Conservation (phyloP, 2,888 invertebrate species). For the Phortica magna region DNA sequence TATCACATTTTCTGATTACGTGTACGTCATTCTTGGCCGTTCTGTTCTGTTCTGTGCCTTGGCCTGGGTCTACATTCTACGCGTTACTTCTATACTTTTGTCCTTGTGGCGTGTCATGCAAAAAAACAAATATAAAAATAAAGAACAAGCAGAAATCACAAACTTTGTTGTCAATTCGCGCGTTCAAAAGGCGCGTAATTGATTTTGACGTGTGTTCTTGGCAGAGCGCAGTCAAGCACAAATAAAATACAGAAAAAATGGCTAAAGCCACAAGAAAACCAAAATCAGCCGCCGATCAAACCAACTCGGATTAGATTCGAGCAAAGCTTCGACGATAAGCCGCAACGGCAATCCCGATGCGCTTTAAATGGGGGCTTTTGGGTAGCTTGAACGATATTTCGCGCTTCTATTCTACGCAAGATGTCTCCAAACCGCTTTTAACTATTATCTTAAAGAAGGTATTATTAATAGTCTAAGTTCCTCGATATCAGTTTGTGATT, state of each 20-base stretch:
- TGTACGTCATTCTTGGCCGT: constrained; percentile 20
- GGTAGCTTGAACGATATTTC: too few species aligned
- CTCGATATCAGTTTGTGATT: too few species aligned
- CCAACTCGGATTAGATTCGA: constrained; percentile 27
- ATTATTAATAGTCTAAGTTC: too few species aligned
- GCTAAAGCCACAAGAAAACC: neutral
- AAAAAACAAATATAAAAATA: neutral
- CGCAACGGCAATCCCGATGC: constrained; percentile 28
- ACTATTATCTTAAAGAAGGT: too few species aligned
- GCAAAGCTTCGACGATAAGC: constrained; percentile 7
- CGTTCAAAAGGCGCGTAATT: constrained; percentile 62
- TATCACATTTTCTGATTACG: constrained; percentile 25
- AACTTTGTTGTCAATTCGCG: constrained; percentile 61
- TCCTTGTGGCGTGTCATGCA: constrained; percentile 8
- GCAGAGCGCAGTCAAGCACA: constrained; percentile 8
- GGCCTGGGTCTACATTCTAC: neutral
- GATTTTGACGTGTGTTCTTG: constrained; percentile 62
- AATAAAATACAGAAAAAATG: constrained; percentile 27
- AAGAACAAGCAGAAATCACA: constrained; percentile 39
- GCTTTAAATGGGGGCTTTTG: too few species aligned
- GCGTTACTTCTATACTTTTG: neutral
- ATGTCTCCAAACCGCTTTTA: too few species aligned
- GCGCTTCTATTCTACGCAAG: too few species aligned
- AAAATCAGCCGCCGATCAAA: constrained; percentile 19
- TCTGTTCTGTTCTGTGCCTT: constrained; percentile 2